Evolutionary conservation across 2,888 invertebrate genomes (phyloP), one percentile per base, ranked within the genome.

Genomic region (Dryococelus australis): DNA sequence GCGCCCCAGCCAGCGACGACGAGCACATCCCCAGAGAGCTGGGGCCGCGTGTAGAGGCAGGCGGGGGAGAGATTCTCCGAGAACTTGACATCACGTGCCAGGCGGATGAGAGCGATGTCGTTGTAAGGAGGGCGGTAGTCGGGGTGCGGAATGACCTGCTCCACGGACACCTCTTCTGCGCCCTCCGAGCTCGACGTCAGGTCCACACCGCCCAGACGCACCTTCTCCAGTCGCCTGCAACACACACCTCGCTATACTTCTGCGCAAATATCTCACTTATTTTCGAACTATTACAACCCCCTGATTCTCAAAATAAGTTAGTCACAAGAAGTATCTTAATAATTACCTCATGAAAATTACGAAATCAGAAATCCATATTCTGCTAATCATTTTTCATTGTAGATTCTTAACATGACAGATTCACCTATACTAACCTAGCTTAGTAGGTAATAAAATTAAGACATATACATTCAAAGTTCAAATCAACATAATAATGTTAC

Each of bases 91-190:
- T 8, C 51, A 10, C 87, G 20, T 27, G 85, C 88, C 43, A 91
- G 88, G 51, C 90, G 89, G 13, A 91, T 87, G 24, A 91, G 86
- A 13, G 89, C 90, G 24, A 90, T 88, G 88, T 90, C 90, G 86
- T 90, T 87, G 87, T 90, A 90, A n/a, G 88, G 88, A n/a, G 88
- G 83, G 43, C 88, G 87, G 88, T 90, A 90, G 6, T 88, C 88
- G 0, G 90, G 90, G 79, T 90, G 89, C 35, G 88, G 26, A 20
- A 89, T 84, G 43, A 89, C 87, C 43, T 27, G 0, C 24, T 83
- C 28, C 28, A 83, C 83, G 6, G 4, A 2, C 6, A 35, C 28
- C 83, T 83, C 12, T 24, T 83, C 83, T 83, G 51, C 47, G 51
- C 28, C 87, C 5, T 85, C 80, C 4, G 85, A 26, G 16, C 81